These are phyloP conservation scores for Paguma larvata DNA, from an alignment of 2,797 vertebrate genomes.

Conservation along the genomic window DNA sequence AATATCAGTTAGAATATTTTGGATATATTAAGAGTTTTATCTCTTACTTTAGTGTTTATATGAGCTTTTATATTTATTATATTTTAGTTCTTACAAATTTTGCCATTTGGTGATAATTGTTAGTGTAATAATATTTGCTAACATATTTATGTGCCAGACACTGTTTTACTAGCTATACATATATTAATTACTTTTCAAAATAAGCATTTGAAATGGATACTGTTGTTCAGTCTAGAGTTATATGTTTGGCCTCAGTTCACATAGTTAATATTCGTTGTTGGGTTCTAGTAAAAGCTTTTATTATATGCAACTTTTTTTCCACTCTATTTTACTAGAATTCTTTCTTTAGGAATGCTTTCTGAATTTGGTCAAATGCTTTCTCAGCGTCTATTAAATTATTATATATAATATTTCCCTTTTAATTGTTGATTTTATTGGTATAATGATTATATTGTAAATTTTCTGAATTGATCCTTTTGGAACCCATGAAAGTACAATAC, in stretches of 20 bases:
- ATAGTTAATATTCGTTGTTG: neutral
- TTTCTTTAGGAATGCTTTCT: neutral
- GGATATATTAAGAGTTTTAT: neutral
- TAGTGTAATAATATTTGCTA: neutral
- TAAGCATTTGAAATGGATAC: neutral
- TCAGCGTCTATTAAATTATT: neutral
- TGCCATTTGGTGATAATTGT: neutral
- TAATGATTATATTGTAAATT: neutral
- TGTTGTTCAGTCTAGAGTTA: neutral
- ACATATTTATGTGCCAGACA: neutral
- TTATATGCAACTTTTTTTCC: neutral
- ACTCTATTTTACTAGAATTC: neutral
- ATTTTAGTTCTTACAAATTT: neutral
- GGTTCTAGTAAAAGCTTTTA: neutral
- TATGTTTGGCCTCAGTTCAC: neutral
- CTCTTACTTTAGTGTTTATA: neutral
- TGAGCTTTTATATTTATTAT: neutral
- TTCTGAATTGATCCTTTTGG: slow-evolving; percentile 4
- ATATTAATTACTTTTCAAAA: neutral
- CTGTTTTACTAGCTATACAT: neutral
- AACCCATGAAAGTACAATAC: neutral
- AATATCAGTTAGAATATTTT: neutral
- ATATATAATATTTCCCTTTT: neutral
- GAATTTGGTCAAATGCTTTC: slow-evolving; percentile 1
- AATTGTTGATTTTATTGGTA: neutral